Evolutionary conservation across 2,888 invertebrate species (phyloP).

Genomic region (Limenitis camilla): DNA sequence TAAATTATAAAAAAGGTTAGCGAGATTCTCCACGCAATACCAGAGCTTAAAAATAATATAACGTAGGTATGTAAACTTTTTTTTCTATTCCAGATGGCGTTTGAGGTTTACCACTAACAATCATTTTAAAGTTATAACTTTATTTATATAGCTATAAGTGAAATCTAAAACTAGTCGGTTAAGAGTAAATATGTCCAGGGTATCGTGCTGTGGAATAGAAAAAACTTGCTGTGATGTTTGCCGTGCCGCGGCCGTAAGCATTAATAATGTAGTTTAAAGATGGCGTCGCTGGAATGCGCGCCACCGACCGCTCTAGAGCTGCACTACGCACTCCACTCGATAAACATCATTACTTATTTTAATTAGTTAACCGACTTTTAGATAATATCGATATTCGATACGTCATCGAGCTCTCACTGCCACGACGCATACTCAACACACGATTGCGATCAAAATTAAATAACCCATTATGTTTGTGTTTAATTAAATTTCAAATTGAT

Average conservation of each 20-base stretch:
- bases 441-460: too few relatives aligned
- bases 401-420: constrained; percentile 1
- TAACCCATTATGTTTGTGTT: too few relatives aligned
- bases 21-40: too few relatives aligned
- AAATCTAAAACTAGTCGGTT: not conserved
- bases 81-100: too few relatives aligned
- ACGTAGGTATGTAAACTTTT: too few relatives aligned
- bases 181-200: not conserved
- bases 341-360: constrained; percentile 3
- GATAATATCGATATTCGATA: constrained; percentile 2
- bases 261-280: constrained; percentile 72
- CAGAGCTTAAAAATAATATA: too few relatives aligned
- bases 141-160: too few relatives aligned
- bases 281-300: constrained; percentile 66
- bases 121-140: too few relatives aligned
- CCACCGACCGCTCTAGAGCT: constrained; percentile 40
- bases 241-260: constrained; percentile 58
- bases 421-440: too few relatives aligned
- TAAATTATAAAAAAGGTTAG: too few relatives aligned
- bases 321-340: constrained; percentile 21
- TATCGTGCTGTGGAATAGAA: constrained; percentile 26
- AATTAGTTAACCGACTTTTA: not conserved
- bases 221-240: constrained; percentile 51
- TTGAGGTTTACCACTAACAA: too few relatives aligned
- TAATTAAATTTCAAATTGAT: too few relatives aligned